These are phyloP conservation scores for Umimayanthus kanabou DNA, from an alignment of 92 coral and sea anemone species.

Conservation along the genomic window DNA sequence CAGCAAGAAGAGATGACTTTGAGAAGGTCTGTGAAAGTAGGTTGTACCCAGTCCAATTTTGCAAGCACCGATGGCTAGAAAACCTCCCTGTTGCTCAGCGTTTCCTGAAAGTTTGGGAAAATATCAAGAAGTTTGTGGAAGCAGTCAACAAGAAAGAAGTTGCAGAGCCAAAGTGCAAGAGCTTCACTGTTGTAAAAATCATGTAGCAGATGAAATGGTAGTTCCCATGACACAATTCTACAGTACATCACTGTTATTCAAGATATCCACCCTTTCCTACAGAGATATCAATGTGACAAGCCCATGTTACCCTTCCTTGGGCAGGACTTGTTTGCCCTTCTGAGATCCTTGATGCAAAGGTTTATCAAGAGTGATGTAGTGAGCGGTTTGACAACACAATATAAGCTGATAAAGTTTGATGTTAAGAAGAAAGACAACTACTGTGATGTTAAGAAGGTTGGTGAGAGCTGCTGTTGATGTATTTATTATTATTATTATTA, in stretches of 20 bases:
- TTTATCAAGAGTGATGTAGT: conserved; percentile 11
- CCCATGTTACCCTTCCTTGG: conserved; percentile 31
- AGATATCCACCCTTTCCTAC: conserved; percentile 35
- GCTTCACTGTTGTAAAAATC: conserved; percentile 29
- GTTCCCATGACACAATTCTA: conserved; percentile 24
- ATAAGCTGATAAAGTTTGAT: conserved; percentile 20
- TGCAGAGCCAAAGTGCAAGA: conserved; percentile 32
- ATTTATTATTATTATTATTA: no score
- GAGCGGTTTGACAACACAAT: conserved; percentile 31
- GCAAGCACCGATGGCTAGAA: conserved; percentile 46
- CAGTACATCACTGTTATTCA: conserved; percentile 24
- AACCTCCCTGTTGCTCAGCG: conserved; percentile 50
- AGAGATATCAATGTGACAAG: conserved; percentile 30
- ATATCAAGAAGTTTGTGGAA: conserved; percentile 44
- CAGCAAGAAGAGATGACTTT: conserved; percentile 51
- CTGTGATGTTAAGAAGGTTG: conserved; percentile 27
- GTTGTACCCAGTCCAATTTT: conserved; percentile 37
- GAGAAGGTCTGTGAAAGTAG: conserved; percentile 39
- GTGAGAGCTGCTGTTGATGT: conserved; percentile 20
- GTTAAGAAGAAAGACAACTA: conserved; percentile 27
- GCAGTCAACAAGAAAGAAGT: conserved; percentile 43
- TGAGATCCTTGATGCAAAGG: conserved; percentile 28
- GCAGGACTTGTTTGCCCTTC: conserved; percentile 28
- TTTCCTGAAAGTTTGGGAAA: conserved; percentile 49
- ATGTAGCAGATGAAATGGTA: conserved; percentile 20